Evolutionary conservation across 1,140 invertebrate species (phyloP).

Genomic region (Parasteatoda tepidariorum): DNA sequence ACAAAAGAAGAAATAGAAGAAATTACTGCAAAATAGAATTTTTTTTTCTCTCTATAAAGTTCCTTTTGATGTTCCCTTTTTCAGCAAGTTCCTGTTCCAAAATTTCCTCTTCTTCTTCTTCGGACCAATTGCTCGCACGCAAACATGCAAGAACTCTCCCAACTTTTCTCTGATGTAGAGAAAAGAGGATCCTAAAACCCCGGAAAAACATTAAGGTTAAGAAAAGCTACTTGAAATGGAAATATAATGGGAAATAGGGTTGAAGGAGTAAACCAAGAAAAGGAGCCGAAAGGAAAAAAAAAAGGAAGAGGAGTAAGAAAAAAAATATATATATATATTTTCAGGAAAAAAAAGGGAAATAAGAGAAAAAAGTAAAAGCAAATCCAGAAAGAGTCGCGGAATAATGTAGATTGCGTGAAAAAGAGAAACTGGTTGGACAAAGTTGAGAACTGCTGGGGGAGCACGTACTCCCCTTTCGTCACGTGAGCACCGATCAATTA

Average conservation of each 20-base stretch:
- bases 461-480: conserved; percentile 23
- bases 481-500: conserved; percentile 40
- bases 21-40: background rate
- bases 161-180: background rate
- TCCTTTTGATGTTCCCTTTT: too few species aligned
- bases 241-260: conserved; percentile 52
- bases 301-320: background rate
- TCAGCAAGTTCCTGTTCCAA: background rate
- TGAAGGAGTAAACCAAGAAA: conserved; percentile 21
- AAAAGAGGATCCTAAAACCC: background rate
- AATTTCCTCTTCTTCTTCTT: background rate
- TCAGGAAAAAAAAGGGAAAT: background rate
- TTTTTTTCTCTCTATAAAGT: too few species aligned
- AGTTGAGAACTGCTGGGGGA: conserved; percentile 31
- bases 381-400: conserved; percentile 6
- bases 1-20: background rate
- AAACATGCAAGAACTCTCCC: conserved; percentile 3
- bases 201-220: conserved; percentile 34
- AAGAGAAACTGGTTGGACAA: conserved; percentile 19
- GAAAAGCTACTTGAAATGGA: conserved; percentile 48
- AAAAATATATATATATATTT: background rate
- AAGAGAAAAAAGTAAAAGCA: background rate
- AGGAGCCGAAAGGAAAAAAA: background rate
- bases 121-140: background rate
- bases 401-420: conserved; percentile 56